Percentiles rank a stretch among this genome's conserved stretches.
phyloP scores from a whole-genome alignment of 2,888 invertebrate species.

The Caradrina clavipalpis region DNA sequence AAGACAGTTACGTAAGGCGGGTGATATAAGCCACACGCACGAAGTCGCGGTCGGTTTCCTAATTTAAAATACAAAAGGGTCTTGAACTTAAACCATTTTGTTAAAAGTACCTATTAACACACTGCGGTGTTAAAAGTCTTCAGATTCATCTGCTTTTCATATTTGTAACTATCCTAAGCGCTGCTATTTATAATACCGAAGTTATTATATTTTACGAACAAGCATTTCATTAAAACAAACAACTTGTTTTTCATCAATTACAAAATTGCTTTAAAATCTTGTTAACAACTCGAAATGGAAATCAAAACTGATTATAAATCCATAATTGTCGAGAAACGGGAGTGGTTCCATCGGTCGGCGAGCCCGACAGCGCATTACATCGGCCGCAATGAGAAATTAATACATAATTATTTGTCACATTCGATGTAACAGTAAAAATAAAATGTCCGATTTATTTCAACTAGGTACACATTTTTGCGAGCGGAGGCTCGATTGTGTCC shows the following conservation, averaged over 20 bases:
- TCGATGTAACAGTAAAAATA: constrained; percentile 31
- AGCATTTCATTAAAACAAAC: constrained; percentile 5
- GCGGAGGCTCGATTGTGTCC: constrained; percentile 49
- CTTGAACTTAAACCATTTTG: neutral
- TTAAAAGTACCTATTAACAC: neutral
- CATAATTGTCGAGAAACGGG: constrained; percentile 5
- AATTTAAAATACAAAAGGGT: neutral
- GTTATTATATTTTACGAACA: neutral
- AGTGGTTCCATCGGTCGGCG: neutral
- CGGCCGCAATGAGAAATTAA: constrained; percentile 41
- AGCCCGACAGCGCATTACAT: constrained; percentile 15
- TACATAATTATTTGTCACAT: constrained; percentile 47
- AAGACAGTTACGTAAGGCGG: no score
- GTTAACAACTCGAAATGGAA: constrained; percentile 26
- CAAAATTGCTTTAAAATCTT: constrained; percentile 24
- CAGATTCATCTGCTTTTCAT: no score
- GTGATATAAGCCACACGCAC: no score
- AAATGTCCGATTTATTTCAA: constrained; percentile 47
- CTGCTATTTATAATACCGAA: neutral
- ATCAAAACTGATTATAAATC: constrained; percentile 20
- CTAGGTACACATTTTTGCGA: constrained; percentile 35
- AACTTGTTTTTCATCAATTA: neutral
- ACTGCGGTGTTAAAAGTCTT: no score
- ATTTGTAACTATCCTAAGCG: neutral
- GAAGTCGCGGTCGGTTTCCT: no score